Evolutionary conservation across 2,888 invertebrate genomes (phyloP).

Genomic region (Hydraecia micacea): DNA sequence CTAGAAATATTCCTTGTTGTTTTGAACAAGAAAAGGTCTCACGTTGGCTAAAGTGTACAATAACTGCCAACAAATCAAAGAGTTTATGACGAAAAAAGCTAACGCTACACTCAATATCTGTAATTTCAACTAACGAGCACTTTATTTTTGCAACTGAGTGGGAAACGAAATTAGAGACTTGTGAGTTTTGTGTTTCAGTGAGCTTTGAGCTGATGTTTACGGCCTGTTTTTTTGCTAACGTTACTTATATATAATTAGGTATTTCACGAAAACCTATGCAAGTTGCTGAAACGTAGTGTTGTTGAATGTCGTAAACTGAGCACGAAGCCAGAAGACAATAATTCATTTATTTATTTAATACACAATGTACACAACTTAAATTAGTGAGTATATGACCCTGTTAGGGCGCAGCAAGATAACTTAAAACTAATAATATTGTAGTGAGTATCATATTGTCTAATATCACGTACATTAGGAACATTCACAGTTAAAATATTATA

Average conservation of each 20-base stretch:
- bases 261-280: background rate
- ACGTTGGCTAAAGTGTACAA: conserved; percentile 44
- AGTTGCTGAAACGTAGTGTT: background rate
- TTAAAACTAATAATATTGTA: no score
- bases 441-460: no score
- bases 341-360: no score
- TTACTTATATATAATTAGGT: background rate
- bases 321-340: background rate
- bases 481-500: no score
- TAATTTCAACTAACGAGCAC: conserved; percentile 44
- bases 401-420: no score
- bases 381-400: no score
- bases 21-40: conserved; percentile 32
- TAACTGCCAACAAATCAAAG: conserved; percentile 52
- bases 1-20: conserved; percentile 6
- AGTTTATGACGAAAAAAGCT: conserved; percentile 44
- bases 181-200: conserved; percentile 49
- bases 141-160: conserved; percentile 54
- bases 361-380: no score
- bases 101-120: conserved; percentile 33
- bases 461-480: no score
- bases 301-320: background rate
- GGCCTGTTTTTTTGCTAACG: background rate
- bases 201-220: conserved; percentile 17
- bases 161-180: conserved; percentile 62